Base-by-base conservation (phyloP, 2,797 vertebrate genomes). In the Sebastes kiyomatsui region DNA sequence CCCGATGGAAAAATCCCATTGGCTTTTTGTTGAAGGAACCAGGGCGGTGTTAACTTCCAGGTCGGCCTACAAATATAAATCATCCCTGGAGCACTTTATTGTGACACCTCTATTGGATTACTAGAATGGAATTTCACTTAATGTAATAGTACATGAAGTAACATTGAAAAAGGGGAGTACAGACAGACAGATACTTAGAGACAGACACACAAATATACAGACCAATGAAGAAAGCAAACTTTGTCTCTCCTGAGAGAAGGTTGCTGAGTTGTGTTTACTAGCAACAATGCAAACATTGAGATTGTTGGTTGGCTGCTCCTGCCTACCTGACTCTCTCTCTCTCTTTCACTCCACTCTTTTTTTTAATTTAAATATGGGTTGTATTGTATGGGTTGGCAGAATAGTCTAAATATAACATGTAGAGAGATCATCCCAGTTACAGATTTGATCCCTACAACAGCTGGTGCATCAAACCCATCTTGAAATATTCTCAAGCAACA, bases 401-500 rank as follows among this genome's bases (percentile, higher is more conserved):
- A 52, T 59, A 30, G 25, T 67, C 13, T 61, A 49, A 33, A 56
- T 46, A 27, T 16, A 65, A 52, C 25, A 56, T 13, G 28, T 11
- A 18, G 23, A 28, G 14, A 27, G 33, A 72, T 55, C 20, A 58
- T 70, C 18, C 18, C 18, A 35, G 20, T 59, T 20, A 67, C 28
- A 46, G 5, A 71, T 35, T 46, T 54, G 18, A 71, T 77, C 16
- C 30, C 35, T 70, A 62, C 46, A 78, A 30, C 73, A 87, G 74
- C 61, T 80, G 46, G 16, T 79, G 55, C 27, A 64, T 76, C 25
- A 64, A 67, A 73, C 35, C 30, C 2, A 61, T 71, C 67, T 42
- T 84, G 9, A 77, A 75, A 75, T 84, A 75, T 75, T 72, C 1
- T 69, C 28, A 7, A 25, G 32, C 28, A 49, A 49, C 62, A 76